Evolutionary conservation across 1,140 invertebrate genomes (phyloP), one percentile per base, ranked within the genome.

Genomic region (Drosophila burlai): DNA sequence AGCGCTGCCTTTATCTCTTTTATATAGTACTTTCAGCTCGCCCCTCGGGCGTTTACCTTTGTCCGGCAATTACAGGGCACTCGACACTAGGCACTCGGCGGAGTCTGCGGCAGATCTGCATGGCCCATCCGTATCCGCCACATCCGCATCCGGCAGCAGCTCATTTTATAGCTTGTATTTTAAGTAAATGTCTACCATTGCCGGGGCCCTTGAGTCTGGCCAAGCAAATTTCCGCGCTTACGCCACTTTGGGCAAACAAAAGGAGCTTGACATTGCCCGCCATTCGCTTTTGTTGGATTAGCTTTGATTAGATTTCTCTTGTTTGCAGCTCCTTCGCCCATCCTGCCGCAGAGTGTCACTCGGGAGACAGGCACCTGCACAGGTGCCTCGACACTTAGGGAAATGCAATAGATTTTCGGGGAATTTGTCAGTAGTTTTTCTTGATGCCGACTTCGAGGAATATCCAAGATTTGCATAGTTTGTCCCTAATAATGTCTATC

Each of bases 151-250:
- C 75, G 68, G 65, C 81, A 46, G 45, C 45, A 89, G 81, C 86
- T 85, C 86, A 90, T 91, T 90, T 90, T 86, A 91, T 90, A 76
- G 86, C 86, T 91, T 90, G 85, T 90, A 90, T 90, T 90, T 90
- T 90, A 90, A 90, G 81, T 90, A 85, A 90, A 90, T 90, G 79
- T 76, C 74, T 55, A 69, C 43, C 57, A 40, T 52, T 34, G 50
- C 43, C 34, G 40, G 38, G 66, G 66, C 63, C 58, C 57, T 61
- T 55, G 59, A 49, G 29, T 75, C 68, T 61, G 83, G 63, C 57
- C 74, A 59, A 84, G 84, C 84, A 81, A 87, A 84, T 89, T 89
- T 83, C 84, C 82, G 66, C 75, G 81, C 84, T 89, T 72, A 81
- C 83, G 69, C 81, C 78, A 89, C 85, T 90, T 82, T 79, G 75